A percentile compares a stretch with the other conserved stretches of the same genome.
Conservation (phyloP, 2,113 vertebrate species). For the Macrotus californicus region DNA sequence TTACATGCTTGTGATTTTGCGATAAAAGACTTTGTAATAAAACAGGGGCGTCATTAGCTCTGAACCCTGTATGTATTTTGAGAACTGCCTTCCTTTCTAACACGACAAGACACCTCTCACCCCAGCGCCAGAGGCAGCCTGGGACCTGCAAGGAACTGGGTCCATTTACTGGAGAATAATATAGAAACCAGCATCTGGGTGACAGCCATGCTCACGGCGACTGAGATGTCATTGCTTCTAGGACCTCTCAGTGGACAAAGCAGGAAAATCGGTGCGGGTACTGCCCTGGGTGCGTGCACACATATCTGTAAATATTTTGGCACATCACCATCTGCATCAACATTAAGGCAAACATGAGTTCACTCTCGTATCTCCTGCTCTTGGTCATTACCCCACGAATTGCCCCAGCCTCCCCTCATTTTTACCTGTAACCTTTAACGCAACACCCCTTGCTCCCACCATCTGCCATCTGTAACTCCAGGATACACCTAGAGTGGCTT, state of each 20-base stretch:
- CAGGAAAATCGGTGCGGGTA: neutral
- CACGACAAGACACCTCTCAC: neutral
- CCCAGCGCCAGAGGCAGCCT: neutral
- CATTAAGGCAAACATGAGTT: neutral
- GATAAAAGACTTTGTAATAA: too few species aligned
- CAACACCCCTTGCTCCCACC: neutral
- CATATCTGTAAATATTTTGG: neutral
- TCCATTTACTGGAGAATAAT: neutral
- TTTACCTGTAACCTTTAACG: neutral
- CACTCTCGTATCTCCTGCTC: neutral
- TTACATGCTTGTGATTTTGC: too few species aligned
- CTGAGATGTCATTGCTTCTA: neutral
- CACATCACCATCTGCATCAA: neutral
- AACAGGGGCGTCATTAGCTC: too few species aligned
- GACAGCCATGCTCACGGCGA: neutral
- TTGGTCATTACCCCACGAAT: neutral
- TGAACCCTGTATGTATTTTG: neutral
- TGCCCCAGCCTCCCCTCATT: neutral
- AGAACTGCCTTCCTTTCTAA: neutral
- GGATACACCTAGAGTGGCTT: neutral
- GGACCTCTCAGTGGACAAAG: neutral
- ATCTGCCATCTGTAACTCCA: neutral
- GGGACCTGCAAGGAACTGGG: neutral
- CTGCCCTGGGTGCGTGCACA: neutral
- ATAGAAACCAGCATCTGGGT: neutral